Percentiles rank a stretch among this genome's conserved stretches.
Conservation (phyloP, 2,888 invertebrate genomes). For the Athetis lepigone region DNA sequence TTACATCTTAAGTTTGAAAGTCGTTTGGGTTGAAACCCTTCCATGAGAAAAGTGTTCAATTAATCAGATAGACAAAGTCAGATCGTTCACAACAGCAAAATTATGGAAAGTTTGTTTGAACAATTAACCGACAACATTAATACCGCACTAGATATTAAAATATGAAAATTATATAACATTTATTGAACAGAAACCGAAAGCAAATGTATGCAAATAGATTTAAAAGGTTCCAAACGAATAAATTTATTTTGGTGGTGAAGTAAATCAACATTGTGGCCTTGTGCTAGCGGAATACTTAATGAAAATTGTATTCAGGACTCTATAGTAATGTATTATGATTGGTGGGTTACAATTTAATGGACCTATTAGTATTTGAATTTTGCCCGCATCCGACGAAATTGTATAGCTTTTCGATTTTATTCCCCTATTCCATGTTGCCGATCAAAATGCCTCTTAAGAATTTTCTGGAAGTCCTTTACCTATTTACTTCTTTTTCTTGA, state of each 20-base stretch:
- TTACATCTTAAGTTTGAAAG: no score
- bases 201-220: conserved; percentile 37
- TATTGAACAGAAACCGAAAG: conserved; percentile 23
- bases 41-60: background rate
- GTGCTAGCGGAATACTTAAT: conserved; percentile 30
- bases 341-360: background rate
- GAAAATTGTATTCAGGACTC: conserved; percentile 14
- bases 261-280: conserved; percentile 18
- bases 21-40: no score
- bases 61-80: no score
- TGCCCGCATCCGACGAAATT: no score
- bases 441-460: no score
- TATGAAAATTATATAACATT: conserved; percentile 19
- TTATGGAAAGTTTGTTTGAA: background rate
- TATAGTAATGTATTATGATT: background rate
- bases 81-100: background rate
- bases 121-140: background rate
- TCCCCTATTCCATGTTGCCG: no score
- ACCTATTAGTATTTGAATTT: background rate
- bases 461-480: no score
- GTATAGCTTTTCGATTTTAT: no score
- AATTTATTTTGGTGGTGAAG: conserved; percentile 29
- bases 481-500: no score
- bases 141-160: background rate
- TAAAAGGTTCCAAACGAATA: conserved; percentile 12